Evolutionary conservation across 2,113 vertebrate genomes (phyloP).

Genomic region (Pterocles orientalis): DNA sequence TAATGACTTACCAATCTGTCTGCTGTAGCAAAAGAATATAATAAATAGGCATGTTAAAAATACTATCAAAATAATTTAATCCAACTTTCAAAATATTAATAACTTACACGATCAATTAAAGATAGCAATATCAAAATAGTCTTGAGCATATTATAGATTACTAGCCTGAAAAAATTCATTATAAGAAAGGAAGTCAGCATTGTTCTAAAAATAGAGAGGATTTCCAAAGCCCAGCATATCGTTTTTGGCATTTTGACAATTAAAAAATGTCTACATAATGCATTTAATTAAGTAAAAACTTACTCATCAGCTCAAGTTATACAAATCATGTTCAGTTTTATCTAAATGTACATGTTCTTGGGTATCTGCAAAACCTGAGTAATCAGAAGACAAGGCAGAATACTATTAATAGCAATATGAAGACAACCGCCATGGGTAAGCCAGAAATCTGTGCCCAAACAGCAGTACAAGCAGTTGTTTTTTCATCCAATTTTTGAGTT

Average conservation of each 20-base stretch:
- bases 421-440: background rate
- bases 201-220: slow-evolving; percentile 32
- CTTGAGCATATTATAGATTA: slow-evolving; percentile 18
- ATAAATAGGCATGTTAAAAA: slow-evolving; percentile 27
- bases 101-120: slow-evolving; percentile 31
- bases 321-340: background rate
- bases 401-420: background rate
- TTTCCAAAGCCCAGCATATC: background rate
- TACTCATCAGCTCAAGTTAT: background rate
- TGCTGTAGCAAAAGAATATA: background rate
- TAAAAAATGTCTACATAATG: background rate
- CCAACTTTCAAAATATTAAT: slow-evolving; percentile 36
- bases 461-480: background rate
- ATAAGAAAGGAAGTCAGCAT: background rate
- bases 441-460: background rate
- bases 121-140: slow-evolving; percentile 14
- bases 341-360: background rate
- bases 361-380: background rate
- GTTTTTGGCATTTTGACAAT: slow-evolving; percentile 13
- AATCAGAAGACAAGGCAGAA: background rate
- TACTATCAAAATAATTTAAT: slow-evolving; percentile 8
- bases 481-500: background rate
- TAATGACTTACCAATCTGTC: background rate
- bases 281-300: slow-evolving; percentile 32
- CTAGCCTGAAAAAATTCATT: background rate